These are phyloP conservation scores for Drosophila lutescens DNA, from an alignment of 2,888 invertebrate genomes.

Conservation along the genomic window DNA sequence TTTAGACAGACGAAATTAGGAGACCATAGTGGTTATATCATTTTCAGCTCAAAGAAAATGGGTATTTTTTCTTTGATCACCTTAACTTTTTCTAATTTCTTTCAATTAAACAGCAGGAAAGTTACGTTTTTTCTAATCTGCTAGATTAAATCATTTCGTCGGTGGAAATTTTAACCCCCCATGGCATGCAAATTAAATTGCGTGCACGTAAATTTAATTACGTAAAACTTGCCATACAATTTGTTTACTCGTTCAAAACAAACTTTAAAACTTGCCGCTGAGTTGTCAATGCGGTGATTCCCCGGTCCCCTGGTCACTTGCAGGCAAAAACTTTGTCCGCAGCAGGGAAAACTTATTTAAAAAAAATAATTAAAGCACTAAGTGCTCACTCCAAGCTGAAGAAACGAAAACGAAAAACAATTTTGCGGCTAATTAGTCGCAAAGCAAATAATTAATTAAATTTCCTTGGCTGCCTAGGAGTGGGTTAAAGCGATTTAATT, in stretches of 20 bases:
- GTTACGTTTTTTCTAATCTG: slow-evolving; percentile 9
- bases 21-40: background rate
- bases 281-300: slow-evolving; percentile 57
- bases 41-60: background rate
- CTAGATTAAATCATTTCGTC: slow-evolving; percentile 14
- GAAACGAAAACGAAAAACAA: slow-evolving; percentile 29
- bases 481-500: slow-evolving; percentile 40
- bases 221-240: slow-evolving; percentile 67
- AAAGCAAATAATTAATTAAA: slow-evolving; percentile 70
- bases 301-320: slow-evolving; percentile 1
- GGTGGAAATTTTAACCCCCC: background rate
- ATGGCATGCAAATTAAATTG: slow-evolving; percentile 43
- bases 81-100: background rate
- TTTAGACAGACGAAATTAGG: background rate
- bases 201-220: slow-evolving; percentile 73
- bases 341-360: slow-evolving; percentile 20
- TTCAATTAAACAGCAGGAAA: background rate
- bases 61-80: background rate
- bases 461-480: slow-evolving; percentile 25
- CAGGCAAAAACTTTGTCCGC: slow-evolving; percentile 40
- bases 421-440: slow-evolving; percentile 70
- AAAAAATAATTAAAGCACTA: slow-evolving; percentile 15
- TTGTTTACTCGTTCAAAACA: slow-evolving; percentile 78
- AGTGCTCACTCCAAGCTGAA: slow-evolving; percentile 60
- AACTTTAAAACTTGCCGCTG: slow-evolving; percentile 69